Conservation (phyloP, 2,888 invertebrate genomes). For the Yponomeuta cagnagella region DNA sequence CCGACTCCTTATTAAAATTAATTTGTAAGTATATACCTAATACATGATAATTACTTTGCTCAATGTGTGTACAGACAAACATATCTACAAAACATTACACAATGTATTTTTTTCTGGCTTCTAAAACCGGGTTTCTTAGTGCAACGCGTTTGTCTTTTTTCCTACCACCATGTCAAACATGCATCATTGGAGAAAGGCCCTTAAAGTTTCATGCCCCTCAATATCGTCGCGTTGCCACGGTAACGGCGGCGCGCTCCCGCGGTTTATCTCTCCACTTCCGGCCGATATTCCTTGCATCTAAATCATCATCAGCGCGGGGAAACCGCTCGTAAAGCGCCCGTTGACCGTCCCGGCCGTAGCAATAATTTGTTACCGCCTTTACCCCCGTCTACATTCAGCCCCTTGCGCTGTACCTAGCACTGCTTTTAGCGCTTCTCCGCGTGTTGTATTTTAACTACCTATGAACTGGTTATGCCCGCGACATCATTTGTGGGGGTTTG, state of each 20-base stretch:
- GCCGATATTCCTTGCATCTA: constrained; percentile 66
- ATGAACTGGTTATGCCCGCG: too few relatives aligned
- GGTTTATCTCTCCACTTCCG: constrained; percentile 58
- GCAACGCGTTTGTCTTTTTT: background rate
- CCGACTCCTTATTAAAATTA: background rate
- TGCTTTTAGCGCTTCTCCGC: background rate
- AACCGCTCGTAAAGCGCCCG: constrained; percentile 63
- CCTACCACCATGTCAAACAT: background rate
- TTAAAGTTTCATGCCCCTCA: constrained; percentile 18
- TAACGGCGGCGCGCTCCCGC: constrained; percentile 43
- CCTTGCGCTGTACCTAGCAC: background rate
- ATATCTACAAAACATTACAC: too few relatives aligned
- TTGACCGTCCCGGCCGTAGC: constrained; percentile 48
- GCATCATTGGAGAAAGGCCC: background rate
- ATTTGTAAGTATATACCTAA: too few relatives aligned
- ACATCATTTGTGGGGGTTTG: too few relatives aligned
- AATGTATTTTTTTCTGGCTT: too few relatives aligned
- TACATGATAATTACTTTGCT: too few relatives aligned
- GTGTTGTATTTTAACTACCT: too few relatives aligned
- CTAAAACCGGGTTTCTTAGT: too few relatives aligned
- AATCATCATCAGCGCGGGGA: constrained; percentile 70
- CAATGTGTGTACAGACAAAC: too few relatives aligned
- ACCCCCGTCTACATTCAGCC: background rate
- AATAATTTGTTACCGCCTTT: constrained; percentile 18
- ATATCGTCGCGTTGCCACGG: constrained; percentile 41